A percentile compares a stretch with the other conserved stretches of the same genome.
Conservation (phyloP, 2,113 vertebrate genomes). For the Anoplopoma fimbria region DNA sequence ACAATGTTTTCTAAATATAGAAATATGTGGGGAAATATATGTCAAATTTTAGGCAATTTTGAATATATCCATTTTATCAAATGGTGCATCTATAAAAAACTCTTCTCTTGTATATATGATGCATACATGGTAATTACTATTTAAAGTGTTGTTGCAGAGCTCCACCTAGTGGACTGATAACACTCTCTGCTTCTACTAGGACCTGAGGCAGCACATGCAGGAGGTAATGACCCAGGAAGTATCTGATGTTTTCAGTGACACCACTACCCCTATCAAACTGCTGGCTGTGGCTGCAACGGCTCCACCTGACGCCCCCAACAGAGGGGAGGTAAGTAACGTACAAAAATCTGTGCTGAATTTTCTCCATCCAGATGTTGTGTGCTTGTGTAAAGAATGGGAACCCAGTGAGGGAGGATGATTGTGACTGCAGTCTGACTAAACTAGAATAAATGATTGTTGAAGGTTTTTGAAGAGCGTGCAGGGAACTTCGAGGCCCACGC, state of each 20-base stretch:
- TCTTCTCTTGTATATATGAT: not conserved
- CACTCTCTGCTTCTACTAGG: conserved; percentile 79
- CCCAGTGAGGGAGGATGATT: not conserved
- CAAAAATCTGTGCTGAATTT: not conserved
- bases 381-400: not conserved
- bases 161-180: conserved; percentile 70
- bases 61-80: conserved; percentile 27
- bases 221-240: conserved; percentile 99
- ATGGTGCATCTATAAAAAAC: not conserved
- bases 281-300: conserved; percentile 96
- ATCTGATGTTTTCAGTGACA: conserved; percentile 97
- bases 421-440: not conserved
- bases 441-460: not conserved
- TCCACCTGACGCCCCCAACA: conserved; percentile 92
- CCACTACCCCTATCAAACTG: conserved; percentile 97
- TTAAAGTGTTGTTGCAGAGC: conserved; percentile 46
- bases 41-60: not conserved
- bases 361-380: not conserved
- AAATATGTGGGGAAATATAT: not conserved
- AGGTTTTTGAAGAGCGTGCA: conserved; percentile 97
- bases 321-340: conserved; percentile 86
- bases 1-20: not conserved
- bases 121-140: not conserved
- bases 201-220: conserved; percentile 96
- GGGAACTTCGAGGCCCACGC: conserved; percentile 96